These are phyloP conservation scores for Colaptes auratus DNA, from an alignment of 2,113 vertebrate genomes.

Conservation along the genomic window DNA sequence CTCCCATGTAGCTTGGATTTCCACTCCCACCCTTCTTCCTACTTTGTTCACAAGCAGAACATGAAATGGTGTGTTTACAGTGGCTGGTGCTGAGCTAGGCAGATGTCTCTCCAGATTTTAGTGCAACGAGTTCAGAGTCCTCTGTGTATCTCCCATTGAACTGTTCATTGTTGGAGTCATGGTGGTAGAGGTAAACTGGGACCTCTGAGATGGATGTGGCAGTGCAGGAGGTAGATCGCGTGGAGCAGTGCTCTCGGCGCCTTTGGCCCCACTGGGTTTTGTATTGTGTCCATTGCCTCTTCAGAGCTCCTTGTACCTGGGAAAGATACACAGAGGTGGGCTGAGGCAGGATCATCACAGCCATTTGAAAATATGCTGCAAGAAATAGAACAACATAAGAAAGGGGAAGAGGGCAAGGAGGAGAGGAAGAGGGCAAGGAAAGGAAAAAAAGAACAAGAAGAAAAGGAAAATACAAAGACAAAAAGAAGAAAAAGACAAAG, in stretches of 20 bases:
- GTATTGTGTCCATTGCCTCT: conserved; percentile 91
- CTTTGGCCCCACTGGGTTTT: conserved; percentile 90
- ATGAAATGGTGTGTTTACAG: background rate
- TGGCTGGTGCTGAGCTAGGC: conserved; percentile 72
- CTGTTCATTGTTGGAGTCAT: conserved; percentile 82
- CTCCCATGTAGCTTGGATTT: background rate
- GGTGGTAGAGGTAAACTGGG: conserved; percentile 87
- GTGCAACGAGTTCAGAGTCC: conserved; percentile 83
- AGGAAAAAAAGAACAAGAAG: no score
- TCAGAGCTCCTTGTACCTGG: conserved; percentile 90
- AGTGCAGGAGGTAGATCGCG: conserved; percentile 86
- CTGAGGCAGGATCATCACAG: background rate
- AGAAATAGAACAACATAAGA: background rate
- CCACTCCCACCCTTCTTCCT: background rate
- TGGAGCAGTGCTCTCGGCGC: conserved; percentile 83
- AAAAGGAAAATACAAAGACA: fast-evolving
- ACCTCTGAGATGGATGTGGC: conserved; percentile 89
- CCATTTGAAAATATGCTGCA: background rate
- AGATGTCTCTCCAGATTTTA: conserved; percentile 85
- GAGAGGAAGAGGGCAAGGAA: no score
- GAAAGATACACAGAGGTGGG: background rate
- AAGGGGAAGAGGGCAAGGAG: background rate
- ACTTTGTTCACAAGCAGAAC: background rate
- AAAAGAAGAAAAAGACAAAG: no score
- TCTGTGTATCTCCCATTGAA: conserved; percentile 80